phyloP scores from a whole-genome alignment of 2,113 vertebrate genomes.

The Ciconia boyciana region DNA sequence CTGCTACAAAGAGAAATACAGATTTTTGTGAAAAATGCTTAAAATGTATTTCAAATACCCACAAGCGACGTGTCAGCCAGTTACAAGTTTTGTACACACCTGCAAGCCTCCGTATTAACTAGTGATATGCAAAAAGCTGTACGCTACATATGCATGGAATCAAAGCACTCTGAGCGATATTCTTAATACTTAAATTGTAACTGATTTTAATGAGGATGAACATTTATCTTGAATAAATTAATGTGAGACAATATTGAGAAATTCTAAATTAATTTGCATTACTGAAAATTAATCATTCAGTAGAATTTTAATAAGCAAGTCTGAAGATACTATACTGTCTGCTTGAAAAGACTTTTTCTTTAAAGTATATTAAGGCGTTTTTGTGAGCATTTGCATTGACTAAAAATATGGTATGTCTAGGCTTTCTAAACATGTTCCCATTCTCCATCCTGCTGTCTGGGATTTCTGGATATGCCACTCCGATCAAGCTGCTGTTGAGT shows the following conservation, averaged over 20 bases:
- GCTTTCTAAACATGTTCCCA: background rate
- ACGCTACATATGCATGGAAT: background rate
- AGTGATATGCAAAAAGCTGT: background rate
- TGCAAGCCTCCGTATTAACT: background rate
- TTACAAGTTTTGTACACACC: background rate
- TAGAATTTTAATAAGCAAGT: background rate
- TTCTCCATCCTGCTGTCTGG: background rate
- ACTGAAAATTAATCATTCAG: background rate
- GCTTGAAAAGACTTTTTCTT: background rate
- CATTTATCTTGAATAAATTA: conserved; percentile 28
- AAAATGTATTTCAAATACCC: background rate
- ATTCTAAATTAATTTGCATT: background rate
- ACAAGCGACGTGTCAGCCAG: background rate
- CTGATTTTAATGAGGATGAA: background rate
- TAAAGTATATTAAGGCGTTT: background rate
- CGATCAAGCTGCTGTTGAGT: background rate
- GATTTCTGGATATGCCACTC: background rate
- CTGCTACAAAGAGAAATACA: background rate
- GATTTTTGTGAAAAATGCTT: background rate
- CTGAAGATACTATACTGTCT: background rate
- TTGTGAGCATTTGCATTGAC: background rate
- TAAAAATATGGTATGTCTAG: background rate
- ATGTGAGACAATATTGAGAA: conserved; percentile 19
- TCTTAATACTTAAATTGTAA: background rate
- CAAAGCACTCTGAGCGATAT: background rate